A percentile compares a stretch with the other conserved stretches of the same genome.
Conservation (phyloP, 2,113 vertebrate genomes). For the Oxyruncus cristatus region DNA sequence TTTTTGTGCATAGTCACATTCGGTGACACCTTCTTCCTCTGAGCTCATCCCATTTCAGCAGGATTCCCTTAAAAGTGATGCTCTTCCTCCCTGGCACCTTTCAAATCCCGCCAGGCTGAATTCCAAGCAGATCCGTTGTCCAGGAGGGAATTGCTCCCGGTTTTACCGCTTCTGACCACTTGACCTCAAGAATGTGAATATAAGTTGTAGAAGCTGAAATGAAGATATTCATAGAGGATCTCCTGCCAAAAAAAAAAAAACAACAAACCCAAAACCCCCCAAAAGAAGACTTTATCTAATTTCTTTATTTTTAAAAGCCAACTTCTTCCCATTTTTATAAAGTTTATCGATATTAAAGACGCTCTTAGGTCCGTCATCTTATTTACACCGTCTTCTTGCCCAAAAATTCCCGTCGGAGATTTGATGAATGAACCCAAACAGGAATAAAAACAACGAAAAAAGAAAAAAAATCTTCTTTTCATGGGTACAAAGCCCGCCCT, state of each 20-base stretch:
- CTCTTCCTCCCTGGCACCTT: background rate
- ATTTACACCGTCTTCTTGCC: background rate
- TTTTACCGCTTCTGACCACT: background rate
- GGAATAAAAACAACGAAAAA: background rate
- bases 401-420: background rate
- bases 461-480: background rate
- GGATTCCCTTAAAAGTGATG: background rate
- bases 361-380: background rate
- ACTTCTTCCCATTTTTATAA: accelerated
- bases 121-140: background rate
- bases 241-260: background rate
- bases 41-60: background rate
- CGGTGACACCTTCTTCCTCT: background rate
- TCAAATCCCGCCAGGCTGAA: background rate
- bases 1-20: background rate
- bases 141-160: background rate
- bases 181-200: background rate
- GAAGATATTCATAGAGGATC: background rate
- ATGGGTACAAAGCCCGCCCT: background rate
- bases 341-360: background rate
- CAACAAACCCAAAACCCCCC: background rate
- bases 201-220: background rate
- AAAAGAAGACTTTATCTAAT: background rate
- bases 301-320: background rate
- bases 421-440: background rate